A percentile compares a stretch with the other conserved stretches of the same genome.
Conservation (phyloP, 2,888 invertebrate species). For the Endomychus coccineus region DNA sequence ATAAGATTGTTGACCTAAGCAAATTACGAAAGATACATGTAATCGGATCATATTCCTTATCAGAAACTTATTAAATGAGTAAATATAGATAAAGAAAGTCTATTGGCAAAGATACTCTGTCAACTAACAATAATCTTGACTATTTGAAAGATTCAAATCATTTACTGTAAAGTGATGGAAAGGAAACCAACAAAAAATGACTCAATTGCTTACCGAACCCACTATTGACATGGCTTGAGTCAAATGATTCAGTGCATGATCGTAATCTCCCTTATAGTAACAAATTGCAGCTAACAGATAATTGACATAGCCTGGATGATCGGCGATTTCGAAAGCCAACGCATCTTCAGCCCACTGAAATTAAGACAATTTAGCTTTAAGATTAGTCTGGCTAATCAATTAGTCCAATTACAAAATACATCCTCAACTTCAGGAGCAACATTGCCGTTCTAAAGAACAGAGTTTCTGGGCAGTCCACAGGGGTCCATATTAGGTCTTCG, state of each 20-base stretch:
- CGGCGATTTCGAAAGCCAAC: conserved; percentile 31
- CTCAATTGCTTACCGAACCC: conserved; percentile 33
- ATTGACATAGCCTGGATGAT: conserved; percentile 30
- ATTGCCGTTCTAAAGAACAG: conserved; percentile 33
- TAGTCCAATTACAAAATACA: conserved; percentile 26
- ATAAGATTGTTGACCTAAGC: no score
- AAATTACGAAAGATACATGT: no score
- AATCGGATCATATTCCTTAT: no score
- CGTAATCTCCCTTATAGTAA: conserved; percentile 33
- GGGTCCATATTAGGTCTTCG: conserved; percentile 37
- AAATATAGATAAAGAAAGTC: no score
- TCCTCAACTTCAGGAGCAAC: conserved; percentile 35
- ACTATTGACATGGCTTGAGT: conserved; percentile 31
- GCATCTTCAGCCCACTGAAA: conserved; percentile 35
- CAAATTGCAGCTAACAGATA: conserved; percentile 37
- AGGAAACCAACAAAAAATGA: no score
- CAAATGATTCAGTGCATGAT: conserved; percentile 35
- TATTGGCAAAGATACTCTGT: no score
- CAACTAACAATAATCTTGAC: no score
- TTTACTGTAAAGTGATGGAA: no score
- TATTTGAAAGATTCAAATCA: no score
- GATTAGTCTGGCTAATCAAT: no score
- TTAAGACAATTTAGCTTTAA: conserved; percentile 5
- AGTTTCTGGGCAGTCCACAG: conserved; percentile 28
- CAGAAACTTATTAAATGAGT: no score